Conservation (phyloP, 2,888 invertebrate genomes). For the Andrena marginata region DNA sequence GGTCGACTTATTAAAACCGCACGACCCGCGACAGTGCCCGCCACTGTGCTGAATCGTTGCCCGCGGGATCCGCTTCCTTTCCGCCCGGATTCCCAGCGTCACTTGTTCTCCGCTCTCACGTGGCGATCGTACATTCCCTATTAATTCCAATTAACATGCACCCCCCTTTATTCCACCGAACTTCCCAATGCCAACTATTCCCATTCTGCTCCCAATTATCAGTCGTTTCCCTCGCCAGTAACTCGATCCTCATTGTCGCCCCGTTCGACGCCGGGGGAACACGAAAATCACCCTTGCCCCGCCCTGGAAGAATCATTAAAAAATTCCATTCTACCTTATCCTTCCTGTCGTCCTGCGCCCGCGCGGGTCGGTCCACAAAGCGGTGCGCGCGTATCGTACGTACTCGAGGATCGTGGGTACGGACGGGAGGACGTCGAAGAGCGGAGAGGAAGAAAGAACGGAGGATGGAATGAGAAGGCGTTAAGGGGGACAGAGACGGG, state of each 20-base stretch:
- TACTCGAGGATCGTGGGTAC: conserved; percentile 64
- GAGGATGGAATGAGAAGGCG: conserved; percentile 12
- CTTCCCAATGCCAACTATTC: no score
- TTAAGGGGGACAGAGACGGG: conserved; percentile 34
- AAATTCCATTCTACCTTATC: conserved; percentile 61
- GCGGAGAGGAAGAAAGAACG: conserved; percentile 8
- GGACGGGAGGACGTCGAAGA: conserved; percentile 32
- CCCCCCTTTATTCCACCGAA: no score
- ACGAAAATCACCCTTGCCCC: conserved; percentile 24
- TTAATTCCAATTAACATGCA: no score
- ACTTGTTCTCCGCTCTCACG: no score
- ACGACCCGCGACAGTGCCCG: conserved; percentile 67
- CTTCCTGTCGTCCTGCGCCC: conserved; percentile 32
- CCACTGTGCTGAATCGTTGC: conserved; percentile 55
- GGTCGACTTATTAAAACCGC: conserved; percentile 71
- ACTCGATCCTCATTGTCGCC: conserved; percentile 25
- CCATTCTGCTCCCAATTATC: neutral
- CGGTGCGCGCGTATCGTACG: conserved; percentile 35
- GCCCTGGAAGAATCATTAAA: conserved; percentile 38
- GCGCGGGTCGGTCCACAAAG: conserved; percentile 51
- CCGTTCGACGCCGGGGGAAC: neutral
- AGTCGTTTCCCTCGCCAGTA: conserved; percentile 14
- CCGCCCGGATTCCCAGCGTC: no score
- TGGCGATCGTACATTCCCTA: no score
- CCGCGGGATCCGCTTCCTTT: conserved; percentile 1